phyloP scores from a whole-genome alignment of 2,113 vertebrate genomes.

The Mobula hypostoma region DNA sequence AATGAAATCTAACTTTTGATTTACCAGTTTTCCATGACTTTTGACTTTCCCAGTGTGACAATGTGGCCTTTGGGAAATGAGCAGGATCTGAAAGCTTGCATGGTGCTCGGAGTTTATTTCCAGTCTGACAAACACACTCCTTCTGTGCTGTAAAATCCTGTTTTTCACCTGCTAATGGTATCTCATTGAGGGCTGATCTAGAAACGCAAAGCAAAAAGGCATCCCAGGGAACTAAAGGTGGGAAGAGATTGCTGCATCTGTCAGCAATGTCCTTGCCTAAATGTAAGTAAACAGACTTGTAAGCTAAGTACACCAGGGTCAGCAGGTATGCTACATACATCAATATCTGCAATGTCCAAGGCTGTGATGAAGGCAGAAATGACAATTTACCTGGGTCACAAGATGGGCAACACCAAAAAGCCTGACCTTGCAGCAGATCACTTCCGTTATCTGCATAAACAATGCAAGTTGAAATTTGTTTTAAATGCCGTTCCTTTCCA shows the following conservation, averaged over 20 bases:
- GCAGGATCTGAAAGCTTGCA: neutral
- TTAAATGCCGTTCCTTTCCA: neutral
- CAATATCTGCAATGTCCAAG: neutral
- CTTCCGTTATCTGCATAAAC: neutral
- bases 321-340: neutral
- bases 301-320: neutral
- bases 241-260: neutral
- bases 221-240: neutral
- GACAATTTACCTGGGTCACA: neutral
- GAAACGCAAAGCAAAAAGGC: neutral
- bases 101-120: neutral
- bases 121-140: neutral
- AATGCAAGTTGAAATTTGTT: neutral
- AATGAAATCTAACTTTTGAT: constrained; percentile 14
- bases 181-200: neutral
- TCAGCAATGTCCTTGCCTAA: neutral
- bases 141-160: neutral
- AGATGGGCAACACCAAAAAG: neutral
- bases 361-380: neutral
- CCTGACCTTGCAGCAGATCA: neutral
- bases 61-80: constrained; percentile 9
- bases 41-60: neutral
- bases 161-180: neutral
- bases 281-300: neutral
- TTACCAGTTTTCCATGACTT: neutral